Conservation (phyloP, 2,113 vertebrate genomes). For the Oreamnos americanus region DNA sequence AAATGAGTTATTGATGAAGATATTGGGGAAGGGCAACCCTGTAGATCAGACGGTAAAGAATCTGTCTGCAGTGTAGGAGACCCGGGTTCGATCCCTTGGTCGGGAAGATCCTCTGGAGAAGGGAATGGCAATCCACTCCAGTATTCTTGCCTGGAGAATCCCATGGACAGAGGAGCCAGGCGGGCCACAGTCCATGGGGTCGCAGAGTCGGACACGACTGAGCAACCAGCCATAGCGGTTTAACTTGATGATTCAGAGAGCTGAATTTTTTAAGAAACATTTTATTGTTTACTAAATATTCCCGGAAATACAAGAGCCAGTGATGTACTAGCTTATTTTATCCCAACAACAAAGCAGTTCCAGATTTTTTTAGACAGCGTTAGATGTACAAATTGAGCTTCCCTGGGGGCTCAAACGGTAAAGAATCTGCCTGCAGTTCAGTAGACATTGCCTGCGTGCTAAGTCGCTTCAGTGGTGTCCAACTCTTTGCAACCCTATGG, state of each 20-base stretch:
- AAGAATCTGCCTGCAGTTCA: background rate
- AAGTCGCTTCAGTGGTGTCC: background rate
- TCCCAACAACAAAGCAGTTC: background rate
- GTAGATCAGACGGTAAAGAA: background rate
- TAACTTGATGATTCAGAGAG: background rate
- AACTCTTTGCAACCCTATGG: background rate
- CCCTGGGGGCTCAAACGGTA: background rate
- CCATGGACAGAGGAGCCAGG: background rate
- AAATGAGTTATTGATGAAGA: background rate
- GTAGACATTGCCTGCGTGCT: background rate
- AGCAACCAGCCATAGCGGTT: background rate
- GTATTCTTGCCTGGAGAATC: background rate
- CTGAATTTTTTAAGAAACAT: background rate
- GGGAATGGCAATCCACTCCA: background rate
- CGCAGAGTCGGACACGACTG: background rate
- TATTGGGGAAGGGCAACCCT: background rate
- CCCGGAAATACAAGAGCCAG: background rate
- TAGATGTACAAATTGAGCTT: background rate
- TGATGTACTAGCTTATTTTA: background rate
- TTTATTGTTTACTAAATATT: background rate
- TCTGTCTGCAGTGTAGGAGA: background rate
- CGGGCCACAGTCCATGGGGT: background rate
- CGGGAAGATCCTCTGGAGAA: background rate
- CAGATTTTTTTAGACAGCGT: background rate
- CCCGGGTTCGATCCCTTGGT: background rate